These are phyloP conservation scores for Hirtodrosophila duncani DNA, from an alignment of 2,888 invertebrate species.

Conservation along the genomic window DNA sequence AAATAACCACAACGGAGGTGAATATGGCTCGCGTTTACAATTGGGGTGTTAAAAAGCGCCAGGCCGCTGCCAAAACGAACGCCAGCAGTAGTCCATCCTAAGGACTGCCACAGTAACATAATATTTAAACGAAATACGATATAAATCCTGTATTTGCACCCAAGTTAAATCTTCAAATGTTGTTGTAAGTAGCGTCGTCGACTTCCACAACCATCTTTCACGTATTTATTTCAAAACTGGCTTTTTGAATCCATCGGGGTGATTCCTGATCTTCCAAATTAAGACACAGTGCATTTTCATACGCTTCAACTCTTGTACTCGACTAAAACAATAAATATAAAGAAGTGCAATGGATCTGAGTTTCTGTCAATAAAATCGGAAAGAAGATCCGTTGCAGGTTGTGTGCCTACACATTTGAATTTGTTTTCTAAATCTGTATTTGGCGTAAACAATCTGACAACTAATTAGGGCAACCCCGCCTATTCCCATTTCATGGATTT, in stretches of 20 bases:
- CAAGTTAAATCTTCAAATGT: too few relatives aligned
- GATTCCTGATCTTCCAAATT: too few relatives aligned
- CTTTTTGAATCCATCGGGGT: too few relatives aligned
- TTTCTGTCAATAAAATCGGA: too few relatives aligned
- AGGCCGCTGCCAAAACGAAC: constrained; percentile 82
- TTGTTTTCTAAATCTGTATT: constrained; percentile 18
- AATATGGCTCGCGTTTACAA: constrained; percentile 99
- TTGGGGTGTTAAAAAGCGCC: constrained; percentile 96
- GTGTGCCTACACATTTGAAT: too few relatives aligned
- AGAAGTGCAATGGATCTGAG: too few relatives aligned
- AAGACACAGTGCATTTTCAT: constrained; percentile 38
- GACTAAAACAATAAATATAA: constrained; percentile 44
- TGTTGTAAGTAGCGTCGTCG: too few relatives aligned
- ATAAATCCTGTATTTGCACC: too few relatives aligned
- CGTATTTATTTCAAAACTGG: constrained; percentile 54
- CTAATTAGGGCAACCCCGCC: constrained; percentile 14
- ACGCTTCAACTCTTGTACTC: constrained; percentile 37
- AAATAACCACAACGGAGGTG: constrained; percentile 98
- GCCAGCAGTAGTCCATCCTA: constrained; percentile 42
- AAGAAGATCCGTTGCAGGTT: too few relatives aligned
- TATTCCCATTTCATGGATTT: constrained; percentile 88
- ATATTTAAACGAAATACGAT: too few relatives aligned
- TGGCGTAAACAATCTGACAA: constrained; percentile 32
- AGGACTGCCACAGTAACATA: constrained; percentile 1
- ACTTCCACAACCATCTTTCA: too few relatives aligned